These are phyloP conservation scores for Osmoderma eremita DNA, from an alignment of 2,888 invertebrate species.

Conservation along the genomic window DNA sequence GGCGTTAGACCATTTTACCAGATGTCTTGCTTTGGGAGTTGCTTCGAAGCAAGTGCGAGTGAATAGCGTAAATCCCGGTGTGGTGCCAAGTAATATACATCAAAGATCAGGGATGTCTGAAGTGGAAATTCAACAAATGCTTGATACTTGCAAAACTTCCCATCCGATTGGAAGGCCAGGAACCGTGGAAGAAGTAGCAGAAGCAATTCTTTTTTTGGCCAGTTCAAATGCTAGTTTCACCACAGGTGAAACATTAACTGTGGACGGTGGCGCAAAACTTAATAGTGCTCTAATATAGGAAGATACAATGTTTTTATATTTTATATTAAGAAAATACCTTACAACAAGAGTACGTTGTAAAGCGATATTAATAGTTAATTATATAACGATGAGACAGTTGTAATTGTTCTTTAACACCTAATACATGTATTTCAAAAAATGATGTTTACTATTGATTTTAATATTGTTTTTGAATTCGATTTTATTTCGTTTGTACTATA, in stretches of 20 bases:
- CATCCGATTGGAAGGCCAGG: conserved; percentile 69
- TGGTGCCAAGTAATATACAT: conserved; percentile 62
- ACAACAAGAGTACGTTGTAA: no score
- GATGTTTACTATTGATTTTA: no score
- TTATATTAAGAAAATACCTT: no score
- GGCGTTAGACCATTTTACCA: conserved; percentile 70
- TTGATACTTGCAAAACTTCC: conserved; percentile 66
- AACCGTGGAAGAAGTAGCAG: conserved; percentile 66
- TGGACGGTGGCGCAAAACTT: conserved; percentile 70
- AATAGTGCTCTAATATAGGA: no score
- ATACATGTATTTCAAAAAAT: no score
- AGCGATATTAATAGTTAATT: no score
- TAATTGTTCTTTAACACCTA: no score
- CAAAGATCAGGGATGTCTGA: conserved; percentile 2
- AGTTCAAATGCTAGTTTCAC: conserved; percentile 67
- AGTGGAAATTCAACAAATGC: conserved; percentile 57
- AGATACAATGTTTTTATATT: no score
- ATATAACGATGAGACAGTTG: no score
- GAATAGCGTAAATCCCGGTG: conserved; percentile 69
- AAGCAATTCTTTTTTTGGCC: conserved; percentile 69
- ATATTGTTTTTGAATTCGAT: no score
- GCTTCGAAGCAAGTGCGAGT: conserved; percentile 62
- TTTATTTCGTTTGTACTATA: no score
- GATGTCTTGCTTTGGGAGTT: conserved; percentile 66
- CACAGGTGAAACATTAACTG: conserved; percentile 67